Conservation (phyloP, 2,113 vertebrate genomes). For the Grus americana region DNA sequence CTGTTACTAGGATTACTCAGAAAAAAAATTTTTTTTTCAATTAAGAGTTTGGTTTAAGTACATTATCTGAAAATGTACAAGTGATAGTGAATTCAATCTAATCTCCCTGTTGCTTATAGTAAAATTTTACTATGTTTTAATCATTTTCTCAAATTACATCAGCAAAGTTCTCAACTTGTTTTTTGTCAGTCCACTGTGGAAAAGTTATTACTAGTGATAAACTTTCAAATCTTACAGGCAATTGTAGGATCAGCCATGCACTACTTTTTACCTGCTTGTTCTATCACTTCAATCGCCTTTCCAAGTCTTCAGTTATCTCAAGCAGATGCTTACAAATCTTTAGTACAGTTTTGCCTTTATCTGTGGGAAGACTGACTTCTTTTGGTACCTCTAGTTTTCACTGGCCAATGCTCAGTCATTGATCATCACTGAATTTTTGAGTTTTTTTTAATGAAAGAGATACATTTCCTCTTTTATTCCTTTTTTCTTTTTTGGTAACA, state of each 20-base stretch:
- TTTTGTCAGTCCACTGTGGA: background rate
- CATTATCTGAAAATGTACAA: background rate
- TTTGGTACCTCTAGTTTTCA: background rate
- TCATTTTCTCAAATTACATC: background rate
- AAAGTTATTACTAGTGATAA: background rate
- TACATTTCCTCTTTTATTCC: background rate
- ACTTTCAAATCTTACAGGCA: background rate
- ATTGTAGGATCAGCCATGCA: background rate
- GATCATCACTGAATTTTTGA: background rate
- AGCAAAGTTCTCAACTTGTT: background rate
- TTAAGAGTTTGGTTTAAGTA: background rate
- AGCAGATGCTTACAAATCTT: background rate
- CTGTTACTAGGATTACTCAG: background rate
- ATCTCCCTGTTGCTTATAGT: background rate
- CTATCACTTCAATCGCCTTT: background rate
- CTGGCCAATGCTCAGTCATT: background rate
- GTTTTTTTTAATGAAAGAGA: background rate
- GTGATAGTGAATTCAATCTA: background rate
- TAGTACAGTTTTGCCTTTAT: background rate
- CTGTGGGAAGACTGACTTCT: background rate
- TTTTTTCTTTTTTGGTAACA: background rate
- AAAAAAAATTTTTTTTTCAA: background rate
- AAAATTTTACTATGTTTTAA: background rate
- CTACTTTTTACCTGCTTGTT: background rate
- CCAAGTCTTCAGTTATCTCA: background rate